These are phyloP conservation scores for Entomobrya multifasciata DNA, from an alignment of 2,888 invertebrate genomes.

Conservation along the genomic window DNA sequence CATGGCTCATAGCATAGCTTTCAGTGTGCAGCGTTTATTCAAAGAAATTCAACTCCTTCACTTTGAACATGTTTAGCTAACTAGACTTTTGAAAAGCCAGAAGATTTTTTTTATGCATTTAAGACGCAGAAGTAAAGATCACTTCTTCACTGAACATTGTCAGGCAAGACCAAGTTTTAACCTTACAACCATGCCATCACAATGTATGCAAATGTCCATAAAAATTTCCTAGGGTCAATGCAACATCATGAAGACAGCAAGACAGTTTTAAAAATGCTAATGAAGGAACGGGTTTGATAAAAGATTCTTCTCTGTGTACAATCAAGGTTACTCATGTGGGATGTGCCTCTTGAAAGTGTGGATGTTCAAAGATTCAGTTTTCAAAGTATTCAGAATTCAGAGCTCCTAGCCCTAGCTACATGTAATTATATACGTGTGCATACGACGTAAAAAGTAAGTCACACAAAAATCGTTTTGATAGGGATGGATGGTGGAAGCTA, in stretches of 20 bases:
- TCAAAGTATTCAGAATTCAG: not conserved
- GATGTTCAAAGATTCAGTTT: not conserved
- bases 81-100: too few species aligned
- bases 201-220: not conserved
- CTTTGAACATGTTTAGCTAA: too few species aligned
- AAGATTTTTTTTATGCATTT: too few species aligned
- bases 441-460: too few species aligned
- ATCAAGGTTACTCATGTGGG: conserved; percentile 47
- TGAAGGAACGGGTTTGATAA: conserved; percentile 35
- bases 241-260: too few species aligned
- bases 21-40: too few species aligned
- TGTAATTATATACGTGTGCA: not conserved
- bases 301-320: conserved; percentile 24
- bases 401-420: not conserved
- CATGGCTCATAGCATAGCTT: too few species aligned
- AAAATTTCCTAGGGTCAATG: too few species aligned
- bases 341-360: not conserved
- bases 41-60: too few species aligned
- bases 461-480: too few species aligned
- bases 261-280: conserved; percentile 9
- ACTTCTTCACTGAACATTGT: not conserved
- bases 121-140: conserved; percentile 4
- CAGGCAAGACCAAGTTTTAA: not conserved
- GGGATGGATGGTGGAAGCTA: too few species aligned
- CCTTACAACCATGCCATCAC: not conserved